These are phyloP conservation scores for Clarias gariepinus DNA, from an alignment of 2,113 vertebrate species.

Conservation along the genomic window DNA sequence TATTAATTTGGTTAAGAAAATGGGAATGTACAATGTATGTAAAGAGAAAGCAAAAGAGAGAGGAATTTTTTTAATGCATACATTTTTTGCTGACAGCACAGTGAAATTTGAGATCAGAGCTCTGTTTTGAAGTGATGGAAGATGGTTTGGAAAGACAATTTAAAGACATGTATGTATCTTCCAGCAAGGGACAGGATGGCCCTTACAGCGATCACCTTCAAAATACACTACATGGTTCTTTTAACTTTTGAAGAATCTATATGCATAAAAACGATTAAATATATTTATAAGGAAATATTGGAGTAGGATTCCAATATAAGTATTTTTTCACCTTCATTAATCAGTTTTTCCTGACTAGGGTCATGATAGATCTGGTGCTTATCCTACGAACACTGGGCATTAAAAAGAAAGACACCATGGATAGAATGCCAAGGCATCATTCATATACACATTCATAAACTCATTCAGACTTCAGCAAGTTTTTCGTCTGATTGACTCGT, in stretches of 20 bases:
- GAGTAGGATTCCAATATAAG: background rate
- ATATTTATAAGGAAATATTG: background rate
- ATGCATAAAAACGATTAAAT: background rate
- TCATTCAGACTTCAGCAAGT: background rate
- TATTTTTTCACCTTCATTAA: background rate
- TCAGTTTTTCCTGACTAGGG: background rate
- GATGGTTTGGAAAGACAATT: slow-evolving; percentile 16
- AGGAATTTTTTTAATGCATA: slow-evolving; percentile 11
- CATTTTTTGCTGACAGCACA: slow-evolving; percentile 25
- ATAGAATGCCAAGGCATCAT: background rate
- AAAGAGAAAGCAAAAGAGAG: background rate
- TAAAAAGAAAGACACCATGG: background rate
- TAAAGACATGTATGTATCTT: background rate
- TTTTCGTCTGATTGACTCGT: too few relatives aligned
- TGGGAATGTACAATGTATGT: slow-evolving; percentile 29
- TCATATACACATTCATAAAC: background rate
- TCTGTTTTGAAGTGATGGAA: slow-evolving; percentile 26
- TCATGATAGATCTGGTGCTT: background rate
- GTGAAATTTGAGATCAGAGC: slow-evolving; percentile 5
- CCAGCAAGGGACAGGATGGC: background rate
- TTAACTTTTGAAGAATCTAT: background rate
- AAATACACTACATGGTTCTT: slow-evolving; percentile 16
- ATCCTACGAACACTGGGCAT: background rate
- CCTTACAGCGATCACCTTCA: slow-evolving; percentile 2
- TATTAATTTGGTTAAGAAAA: slow-evolving; percentile 20